A percentile compares a stretch with the other conserved stretches of the same genome.
Evolutionary conservation across 92 coral and sea anemone species (phyloP).

Genomic region (Zoanthus sansibaricus): DNA sequence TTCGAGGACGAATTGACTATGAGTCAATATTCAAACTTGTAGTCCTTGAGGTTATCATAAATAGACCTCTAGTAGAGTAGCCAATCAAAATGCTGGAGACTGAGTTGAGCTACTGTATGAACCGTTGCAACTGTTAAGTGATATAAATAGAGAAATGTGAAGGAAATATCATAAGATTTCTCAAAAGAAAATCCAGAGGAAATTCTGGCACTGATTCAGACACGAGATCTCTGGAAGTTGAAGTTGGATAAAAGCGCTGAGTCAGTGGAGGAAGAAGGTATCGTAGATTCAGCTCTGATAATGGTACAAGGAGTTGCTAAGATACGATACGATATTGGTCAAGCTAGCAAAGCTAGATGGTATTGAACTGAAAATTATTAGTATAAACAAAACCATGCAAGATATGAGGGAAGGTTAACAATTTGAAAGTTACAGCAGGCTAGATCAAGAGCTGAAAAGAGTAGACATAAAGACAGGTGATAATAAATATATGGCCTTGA

Average conservation of each 20-base stretch:
- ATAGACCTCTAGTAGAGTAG: too few species aligned
- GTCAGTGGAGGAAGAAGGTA: neutral
- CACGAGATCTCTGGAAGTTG: neutral
- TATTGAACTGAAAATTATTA: neutral
- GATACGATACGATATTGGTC: neutral
- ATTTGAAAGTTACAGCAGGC: neutral
- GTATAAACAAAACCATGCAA: too few species aligned
- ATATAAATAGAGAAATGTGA: too few species aligned
- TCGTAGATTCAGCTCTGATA: neutral
- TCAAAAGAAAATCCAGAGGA: neutral
- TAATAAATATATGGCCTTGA: neutral
- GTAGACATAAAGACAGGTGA: neutral
- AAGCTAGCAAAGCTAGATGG: neutral
- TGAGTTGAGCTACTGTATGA: too few species aligned
- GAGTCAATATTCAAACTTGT: too few species aligned
- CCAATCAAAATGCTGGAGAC: too few species aligned
- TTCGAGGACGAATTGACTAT: too few species aligned
- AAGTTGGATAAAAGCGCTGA: neutral
- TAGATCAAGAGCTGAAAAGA: neutral
- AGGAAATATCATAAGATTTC: too few species aligned
- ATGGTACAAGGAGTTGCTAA: conserved; percentile 1
- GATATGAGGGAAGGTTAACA: neutral
- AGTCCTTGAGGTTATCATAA: too few species aligned
- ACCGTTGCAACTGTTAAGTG: neutral
- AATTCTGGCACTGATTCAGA: neutral